Base-by-base conservation (phyloP, 2,888 invertebrate species). In the Microctonus brassicae region DNA sequence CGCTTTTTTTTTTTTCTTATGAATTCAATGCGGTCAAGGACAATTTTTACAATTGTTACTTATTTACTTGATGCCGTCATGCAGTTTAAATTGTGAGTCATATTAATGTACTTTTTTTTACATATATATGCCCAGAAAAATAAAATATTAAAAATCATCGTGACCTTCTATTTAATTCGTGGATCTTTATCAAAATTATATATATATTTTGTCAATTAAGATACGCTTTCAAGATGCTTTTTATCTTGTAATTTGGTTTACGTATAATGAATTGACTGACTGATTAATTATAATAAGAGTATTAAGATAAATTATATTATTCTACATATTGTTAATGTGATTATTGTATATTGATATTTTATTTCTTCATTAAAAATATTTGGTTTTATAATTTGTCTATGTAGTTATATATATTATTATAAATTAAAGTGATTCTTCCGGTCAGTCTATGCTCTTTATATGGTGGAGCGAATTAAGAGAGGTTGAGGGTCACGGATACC, bases 31-130 rank as follows among this genome's bases (percentile, higher is more conserved):
- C 73, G 75, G 76, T 77, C 77, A 77, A 75, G 77, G 77, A 67
- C 75, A 77, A 77, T 76, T 77, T 75, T 76, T 26, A 70, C 73
- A 77, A 76, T 77, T 76, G 76, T 75, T 71, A 29, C 71, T 76
- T 76, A 76, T 77, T 76, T 74, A 73, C 68, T 73, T 70, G 69
- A 71, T 74, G 75, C 73, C 73, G 74, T 75, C 75, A 68, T 72
- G 17, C 66, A 52, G 34, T 62, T 22, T 42, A 42, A 39, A n/a
- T 20, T 36, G 36, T 39, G 42, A 47, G 17, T 39, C 26, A 62
- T 62, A 61, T 36, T 11, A 39, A 11, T 11, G 34, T 33, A 33
- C 60, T 34, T 36, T 60, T 20, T 24, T 10, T 11, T 20, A 22
- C 34, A 60, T 17, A 26, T 17, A 26, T 22, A 1, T 60, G 17